Percentiles rank a stretch among this genome's conserved stretches.
These are phyloP conservation scores for Drosophila ambigua DNA, from an alignment of 1,140 invertebrate species.

Conservation along the genomic window DNA sequence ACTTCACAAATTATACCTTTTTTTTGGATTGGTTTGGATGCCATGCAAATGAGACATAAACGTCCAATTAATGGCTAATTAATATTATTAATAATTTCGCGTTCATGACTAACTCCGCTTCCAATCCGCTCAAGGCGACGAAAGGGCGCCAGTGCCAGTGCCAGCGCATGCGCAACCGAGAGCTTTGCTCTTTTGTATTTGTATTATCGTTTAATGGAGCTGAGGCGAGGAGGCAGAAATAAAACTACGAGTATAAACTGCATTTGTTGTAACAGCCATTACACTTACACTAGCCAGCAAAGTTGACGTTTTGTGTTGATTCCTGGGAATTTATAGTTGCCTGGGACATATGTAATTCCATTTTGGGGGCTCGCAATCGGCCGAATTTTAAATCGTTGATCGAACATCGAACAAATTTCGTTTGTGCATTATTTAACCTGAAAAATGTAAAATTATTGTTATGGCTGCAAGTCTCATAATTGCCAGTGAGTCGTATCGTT, in stretches of 20 bases:
- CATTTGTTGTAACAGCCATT: neutral
- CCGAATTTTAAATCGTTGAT: conserved; percentile 42
- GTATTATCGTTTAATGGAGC: conserved; percentile 20
- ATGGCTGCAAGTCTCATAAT: conserved; percentile 37
- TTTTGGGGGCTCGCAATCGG: conserved; percentile 40
- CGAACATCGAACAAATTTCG: conserved; percentile 48
- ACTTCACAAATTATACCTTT: conserved; percentile 63
- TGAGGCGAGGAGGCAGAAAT: neutral
- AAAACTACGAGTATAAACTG: conserved; percentile 1
- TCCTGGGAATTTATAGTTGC: neutral
- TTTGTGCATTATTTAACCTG: conserved; percentile 37
- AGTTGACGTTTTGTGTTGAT: neutral
- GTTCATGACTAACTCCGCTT: conserved; percentile 62
- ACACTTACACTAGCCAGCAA: neutral
- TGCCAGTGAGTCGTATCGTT: conserved; percentile 43
- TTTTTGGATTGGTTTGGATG: conserved; percentile 24
- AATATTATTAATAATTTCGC: conserved; percentile 80
- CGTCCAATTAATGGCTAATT: conserved; percentile 77
- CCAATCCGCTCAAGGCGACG: conserved; percentile 50
- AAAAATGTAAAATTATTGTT: conserved; percentile 5
- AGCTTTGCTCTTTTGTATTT: conserved; percentile 19
- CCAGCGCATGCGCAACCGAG: conserved; percentile 35
- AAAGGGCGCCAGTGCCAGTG: conserved; percentile 30
- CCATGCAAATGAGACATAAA: conserved; percentile 64
- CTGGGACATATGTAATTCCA: conserved; percentile 8